phyloP scores from a whole-genome alignment of 2,113 vertebrate species.

The Psammodynastes pulverulentus region DNA sequence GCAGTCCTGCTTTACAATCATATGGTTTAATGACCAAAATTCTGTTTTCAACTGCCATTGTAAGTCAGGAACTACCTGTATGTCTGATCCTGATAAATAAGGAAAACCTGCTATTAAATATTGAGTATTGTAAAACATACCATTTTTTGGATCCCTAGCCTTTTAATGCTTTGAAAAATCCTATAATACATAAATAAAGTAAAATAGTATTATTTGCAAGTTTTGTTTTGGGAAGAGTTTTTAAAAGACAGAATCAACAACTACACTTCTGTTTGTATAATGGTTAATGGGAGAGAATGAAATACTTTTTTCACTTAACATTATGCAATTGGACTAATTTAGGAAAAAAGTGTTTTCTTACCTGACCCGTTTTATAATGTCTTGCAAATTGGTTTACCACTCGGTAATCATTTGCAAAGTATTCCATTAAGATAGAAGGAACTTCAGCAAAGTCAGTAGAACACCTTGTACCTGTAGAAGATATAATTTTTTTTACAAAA shows the following conservation, averaged over 20 bases:
- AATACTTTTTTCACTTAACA: not conserved
- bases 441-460: conserved; percentile 97
- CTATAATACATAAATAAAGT: not conserved
- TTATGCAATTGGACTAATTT: not conserved
- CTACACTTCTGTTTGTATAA: not conserved
- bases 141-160: not conserved
- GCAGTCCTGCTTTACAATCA: not conserved
- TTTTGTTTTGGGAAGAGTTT: not conserved
- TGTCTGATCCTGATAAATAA: not conserved
- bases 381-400: conserved; percentile 94
- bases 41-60: not conserved
- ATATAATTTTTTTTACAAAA: conserved; percentile 13
- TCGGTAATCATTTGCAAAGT: conserved; percentile 93
- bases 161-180: conserved; percentile 6
- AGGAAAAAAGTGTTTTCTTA: conserved; percentile 56
- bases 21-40: not conserved
- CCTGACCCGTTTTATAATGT: conserved; percentile 95
- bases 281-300: not conserved
- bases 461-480: conserved; percentile 87
- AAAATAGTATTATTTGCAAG: not conserved
- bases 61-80: not conserved
- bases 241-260: not conserved
- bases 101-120: not conserved
- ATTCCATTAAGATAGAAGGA: conserved; percentile 97
- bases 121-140: not conserved